Conservation (phyloP, 2,888 invertebrate genomes). For the Hybos culiciformis region DNA sequence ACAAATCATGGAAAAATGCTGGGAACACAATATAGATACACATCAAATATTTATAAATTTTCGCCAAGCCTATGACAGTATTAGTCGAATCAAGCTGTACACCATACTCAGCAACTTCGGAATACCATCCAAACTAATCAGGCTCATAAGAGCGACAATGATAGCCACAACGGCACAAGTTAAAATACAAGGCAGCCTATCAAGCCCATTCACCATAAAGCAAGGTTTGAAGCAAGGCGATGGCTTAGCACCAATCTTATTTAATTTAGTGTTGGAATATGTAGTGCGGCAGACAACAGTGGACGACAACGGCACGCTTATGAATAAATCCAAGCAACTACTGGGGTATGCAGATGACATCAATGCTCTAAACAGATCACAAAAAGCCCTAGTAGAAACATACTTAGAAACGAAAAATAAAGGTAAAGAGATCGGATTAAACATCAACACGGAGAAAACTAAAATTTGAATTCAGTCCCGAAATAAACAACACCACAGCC, state of each 20-base stretch:
- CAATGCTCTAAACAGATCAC: not conserved
- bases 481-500: no score
- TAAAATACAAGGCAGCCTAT: not conserved
- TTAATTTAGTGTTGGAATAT: conserved; percentile 3
- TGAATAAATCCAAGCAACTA: not conserved
- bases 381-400: not conserved
- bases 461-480: no score
- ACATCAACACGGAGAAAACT: conserved; percentile 1
- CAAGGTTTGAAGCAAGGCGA: not conserved
- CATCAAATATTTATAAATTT: not conserved
- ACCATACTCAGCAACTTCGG: not conserved
- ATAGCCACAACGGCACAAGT: not conserved
- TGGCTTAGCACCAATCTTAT: no score
- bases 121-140: not conserved
- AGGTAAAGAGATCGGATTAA: not conserved
- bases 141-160: not conserved
- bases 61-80: conserved; percentile 1
- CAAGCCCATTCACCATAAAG: not conserved
- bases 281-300: not conserved
- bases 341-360: conserved; percentile 4
- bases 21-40: not conserved
- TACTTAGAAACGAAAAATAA: not conserved
- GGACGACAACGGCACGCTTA: not conserved
- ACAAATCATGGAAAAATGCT: not conserved
- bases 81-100: not conserved